Conservation (phyloP, 2,113 vertebrate genomes). For the Desmodus rotundus region DNA sequence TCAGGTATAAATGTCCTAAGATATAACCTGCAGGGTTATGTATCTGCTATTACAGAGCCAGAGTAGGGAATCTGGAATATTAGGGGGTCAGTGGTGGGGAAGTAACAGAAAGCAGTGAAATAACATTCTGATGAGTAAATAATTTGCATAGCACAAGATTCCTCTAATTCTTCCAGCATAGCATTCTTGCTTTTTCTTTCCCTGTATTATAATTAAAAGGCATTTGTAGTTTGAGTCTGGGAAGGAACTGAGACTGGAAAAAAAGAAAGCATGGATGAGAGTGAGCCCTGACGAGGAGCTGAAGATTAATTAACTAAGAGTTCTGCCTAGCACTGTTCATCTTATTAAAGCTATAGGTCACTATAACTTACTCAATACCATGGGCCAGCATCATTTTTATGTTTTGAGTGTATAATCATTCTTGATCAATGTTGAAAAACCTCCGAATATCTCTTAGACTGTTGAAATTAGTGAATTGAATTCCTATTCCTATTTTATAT, state of each 20-base stretch:
- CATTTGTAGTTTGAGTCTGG: not conserved
- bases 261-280: not conserved
- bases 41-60: not conserved
- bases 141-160: not conserved
- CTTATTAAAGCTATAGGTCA: not conserved
- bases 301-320: not conserved
- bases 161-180: not conserved
- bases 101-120: not conserved
- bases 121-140: not conserved
- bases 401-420: not conserved
- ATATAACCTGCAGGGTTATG: not conserved
- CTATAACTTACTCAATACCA: not conserved
- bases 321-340: not conserved
- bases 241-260: not conserved
- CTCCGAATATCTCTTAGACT: not conserved
- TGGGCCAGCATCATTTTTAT: not conserved
- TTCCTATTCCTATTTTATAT: not conserved
- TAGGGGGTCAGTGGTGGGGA: not conserved
- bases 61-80: not conserved
- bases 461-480: not conserved
- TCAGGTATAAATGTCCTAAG: not conserved
- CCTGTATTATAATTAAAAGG: not conserved
- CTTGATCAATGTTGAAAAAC: not conserved
- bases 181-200: not conserved
- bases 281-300: not conserved